Percentiles rank a stretch among this genome's conserved stretches.
Evolutionary conservation across 1,140 invertebrate species (phyloP).

Genomic region (Hycleus phaleratus): DNA sequence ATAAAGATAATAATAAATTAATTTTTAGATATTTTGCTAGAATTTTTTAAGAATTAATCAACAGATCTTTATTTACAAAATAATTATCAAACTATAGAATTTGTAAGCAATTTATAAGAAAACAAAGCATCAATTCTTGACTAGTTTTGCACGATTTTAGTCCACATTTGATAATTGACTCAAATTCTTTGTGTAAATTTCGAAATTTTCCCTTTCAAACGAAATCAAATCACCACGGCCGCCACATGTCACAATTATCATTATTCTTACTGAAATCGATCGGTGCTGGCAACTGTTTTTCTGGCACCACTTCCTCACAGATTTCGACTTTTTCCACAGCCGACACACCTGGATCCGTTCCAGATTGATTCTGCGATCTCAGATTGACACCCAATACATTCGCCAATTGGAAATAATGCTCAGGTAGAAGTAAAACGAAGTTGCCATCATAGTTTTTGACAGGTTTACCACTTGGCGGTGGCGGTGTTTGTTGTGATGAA

Average conservation of each 20-base stretch:
- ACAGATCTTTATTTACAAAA: no score
- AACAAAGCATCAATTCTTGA: no score
- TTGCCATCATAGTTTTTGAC: conserved; percentile 37
- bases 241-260: conserved; percentile 34
- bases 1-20: no score
- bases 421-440: conserved; percentile 38
- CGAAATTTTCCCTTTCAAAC: background rate
- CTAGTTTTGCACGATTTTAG: no score
- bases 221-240: conserved; percentile 29
- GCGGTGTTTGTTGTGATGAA: conserved; percentile 6
- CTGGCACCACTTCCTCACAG: conserved; percentile 1
- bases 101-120: no score
- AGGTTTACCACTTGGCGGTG: conserved; percentile 12
- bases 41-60: no score
- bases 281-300: conserved; percentile 17
- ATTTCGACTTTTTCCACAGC: conserved; percentile 4
- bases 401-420: conserved; percentile 39
- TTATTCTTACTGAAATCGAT: conserved; percentile 35
- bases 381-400: conserved; percentile 38
- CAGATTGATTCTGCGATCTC: conserved; percentile 17
- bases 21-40: no score
- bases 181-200: background rate
- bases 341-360: conserved; percentile 16
- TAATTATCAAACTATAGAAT: no score
- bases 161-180: background rate